phyloP scores from a whole-genome alignment of 2,888 invertebrate genomes.

The Sialis fuliginosa region DNA sequence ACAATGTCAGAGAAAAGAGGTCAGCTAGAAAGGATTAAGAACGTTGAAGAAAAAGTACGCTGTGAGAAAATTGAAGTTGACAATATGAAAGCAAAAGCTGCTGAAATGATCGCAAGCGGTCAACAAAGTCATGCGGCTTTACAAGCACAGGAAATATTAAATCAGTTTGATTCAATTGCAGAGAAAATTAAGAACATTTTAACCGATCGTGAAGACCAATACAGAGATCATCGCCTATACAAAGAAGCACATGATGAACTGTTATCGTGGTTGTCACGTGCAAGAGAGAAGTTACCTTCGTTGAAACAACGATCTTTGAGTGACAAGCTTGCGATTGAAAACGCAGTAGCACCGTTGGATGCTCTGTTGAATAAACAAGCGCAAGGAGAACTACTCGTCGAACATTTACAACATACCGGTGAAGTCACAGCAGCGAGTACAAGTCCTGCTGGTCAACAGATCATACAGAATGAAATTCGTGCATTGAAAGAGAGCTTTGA shows the following conservation, averaged over 20 bases:
- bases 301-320: constrained; percentile 68
- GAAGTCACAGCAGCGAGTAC: constrained; percentile 75
- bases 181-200: constrained; percentile 61
- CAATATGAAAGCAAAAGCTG: constrained; percentile 62
- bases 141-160: constrained; percentile 70
- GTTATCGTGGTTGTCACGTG: constrained; percentile 71
- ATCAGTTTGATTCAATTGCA: constrained; percentile 64
- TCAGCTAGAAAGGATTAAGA: constrained; percentile 70
- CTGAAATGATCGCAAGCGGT: constrained; percentile 70
- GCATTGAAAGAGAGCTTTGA: constrained; percentile 73
- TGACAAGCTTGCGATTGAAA: constrained; percentile 77
- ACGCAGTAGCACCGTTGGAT: constrained; percentile 73
- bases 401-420: constrained; percentile 74
- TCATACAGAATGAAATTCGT: constrained; percentile 71
- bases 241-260: constrained; percentile 86
- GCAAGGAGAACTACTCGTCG: constrained; percentile 73
- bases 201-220: constrained; percentile 67
- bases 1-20: constrained; percentile 74
- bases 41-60: constrained; percentile 71
- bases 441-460: constrained; percentile 58
- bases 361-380: constrained; percentile 74
- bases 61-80: constrained; percentile 85
- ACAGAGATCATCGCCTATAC: constrained; percentile 72
- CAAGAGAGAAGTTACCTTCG: constrained; percentile 77
- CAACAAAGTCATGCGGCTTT: constrained; percentile 68